Evolutionary conservation across 2,888 invertebrate genomes (phyloP).

Genomic region (Eupeodes luniger): DNA sequence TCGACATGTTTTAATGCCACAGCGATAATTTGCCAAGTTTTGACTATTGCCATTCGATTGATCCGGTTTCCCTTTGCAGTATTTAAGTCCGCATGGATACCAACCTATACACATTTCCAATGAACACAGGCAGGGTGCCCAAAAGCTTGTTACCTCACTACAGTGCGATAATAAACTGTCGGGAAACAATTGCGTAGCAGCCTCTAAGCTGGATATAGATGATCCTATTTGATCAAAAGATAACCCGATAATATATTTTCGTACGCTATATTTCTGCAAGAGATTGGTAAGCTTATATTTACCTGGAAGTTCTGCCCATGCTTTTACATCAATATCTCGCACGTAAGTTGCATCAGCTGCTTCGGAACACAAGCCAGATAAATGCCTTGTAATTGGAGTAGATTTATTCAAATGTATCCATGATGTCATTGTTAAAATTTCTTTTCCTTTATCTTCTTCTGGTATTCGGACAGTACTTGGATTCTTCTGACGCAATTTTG

Average conservation of each 20-base stretch:
- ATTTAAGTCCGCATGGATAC: constrained; percentile 98
- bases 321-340: constrained; percentile 90
- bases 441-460: constrained; percentile 94
- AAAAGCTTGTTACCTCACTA: constrained; percentile 88
- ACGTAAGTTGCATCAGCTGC: constrained; percentile 92
- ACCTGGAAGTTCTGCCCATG: constrained; percentile 93
- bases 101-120: constrained; percentile 96
- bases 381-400: constrained; percentile 89
- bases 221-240: constrained; percentile 85
- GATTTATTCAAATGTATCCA: constrained; percentile 90
- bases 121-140: constrained; percentile 92
- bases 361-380: constrained; percentile 90
- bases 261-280: not conserved
- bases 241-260: not conserved
- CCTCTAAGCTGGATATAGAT: constrained; percentile 89
- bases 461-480: constrained; percentile 94
- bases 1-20: constrained; percentile 97
- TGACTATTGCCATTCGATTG: constrained; percentile 83
- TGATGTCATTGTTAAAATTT: constrained; percentile 93
- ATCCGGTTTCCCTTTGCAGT: constrained; percentile 93
- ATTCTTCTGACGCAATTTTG: constrained; percentile 95
- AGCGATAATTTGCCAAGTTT: constrained; percentile 90
- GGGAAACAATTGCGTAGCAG: constrained; percentile 90
- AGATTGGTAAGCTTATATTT: constrained; percentile 82
- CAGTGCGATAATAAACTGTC: constrained; percentile 85